Base-by-base conservation (phyloP, 2,797 vertebrate species). In the Rachycentron canadum region DNA sequence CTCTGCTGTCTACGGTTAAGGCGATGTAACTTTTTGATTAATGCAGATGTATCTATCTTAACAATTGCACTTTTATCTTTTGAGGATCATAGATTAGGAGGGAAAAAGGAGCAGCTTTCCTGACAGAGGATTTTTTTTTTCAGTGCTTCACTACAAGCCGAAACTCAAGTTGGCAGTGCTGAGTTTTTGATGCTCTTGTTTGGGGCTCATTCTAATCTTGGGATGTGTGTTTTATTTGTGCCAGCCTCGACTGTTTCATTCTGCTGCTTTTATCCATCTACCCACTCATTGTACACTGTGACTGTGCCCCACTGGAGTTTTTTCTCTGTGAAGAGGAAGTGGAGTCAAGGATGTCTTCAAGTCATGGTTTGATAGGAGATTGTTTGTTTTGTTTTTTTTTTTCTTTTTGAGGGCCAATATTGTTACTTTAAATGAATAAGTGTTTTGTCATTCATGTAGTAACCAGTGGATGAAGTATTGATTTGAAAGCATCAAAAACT, bases 11-110 rank as follows among this genome's bases (percentile, higher is more conserved):
- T 79, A 7, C 11, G 40, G 81, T 84, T 50, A 66, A 87, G 77
- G 74, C 74, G 14, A 64, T 72, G 43, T 67, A 59, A 81, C 78
- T 83, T 83, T 88, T 86, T 78, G 86, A 88, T 86, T 86, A 84
- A 88, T 79, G 85, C 86, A 89, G 88, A 92, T 85, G 79, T 88
- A 88, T 86, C 79, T 84, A 91, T 92, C 89, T 79, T 86, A 92
- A 92, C 84, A 90, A 92, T 93, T 95, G 94, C 94, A 95, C 94
- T 94, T 95, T 92, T 93, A 81, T 87, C 94, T 93, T 88, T 92
- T 70, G 76, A 89, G 87, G 88, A 91, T 90, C 81, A 83, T 78
- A 61, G 60, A 69, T 57, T 6, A 66, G 65, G 79, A 70, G 66
- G 78, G 45, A 41, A 76, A 76, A 68, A 21, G 64, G 78, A 77